These are phyloP conservation scores for Pogonus chalceus DNA, from an alignment of 1,140 invertebrate species.

Conservation along the genomic window DNA sequence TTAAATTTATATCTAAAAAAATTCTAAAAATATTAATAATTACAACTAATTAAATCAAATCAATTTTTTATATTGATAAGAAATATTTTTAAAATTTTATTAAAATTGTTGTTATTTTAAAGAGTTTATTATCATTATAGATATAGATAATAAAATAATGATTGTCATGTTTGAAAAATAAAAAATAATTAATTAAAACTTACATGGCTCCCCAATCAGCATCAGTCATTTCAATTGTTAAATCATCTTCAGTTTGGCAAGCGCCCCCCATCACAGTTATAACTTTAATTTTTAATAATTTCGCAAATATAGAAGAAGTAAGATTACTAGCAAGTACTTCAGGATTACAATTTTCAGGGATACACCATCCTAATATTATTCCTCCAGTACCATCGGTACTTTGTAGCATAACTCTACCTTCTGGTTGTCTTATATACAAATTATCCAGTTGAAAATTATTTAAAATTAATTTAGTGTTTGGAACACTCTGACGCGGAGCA, in stretches of 20 bases:
- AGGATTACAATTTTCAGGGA: conserved; percentile 15
- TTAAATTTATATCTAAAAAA: no score
- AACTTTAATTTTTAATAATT: neutral
- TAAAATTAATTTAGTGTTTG: neutral
- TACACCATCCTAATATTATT: conserved; percentile 13
- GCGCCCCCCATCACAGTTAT: neutral
- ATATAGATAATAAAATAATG: no score
- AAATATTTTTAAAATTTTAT: no score
- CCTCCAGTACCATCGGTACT: conserved; percentile 9
- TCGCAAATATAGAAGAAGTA: neutral
- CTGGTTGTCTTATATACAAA: conserved; percentile 8
- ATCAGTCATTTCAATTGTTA: neutral
- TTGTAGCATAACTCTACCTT: neutral
- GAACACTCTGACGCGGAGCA: neutral
- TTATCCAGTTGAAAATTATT: neutral
- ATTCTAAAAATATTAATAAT: no score
- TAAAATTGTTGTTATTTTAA: no score
- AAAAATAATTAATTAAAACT: no score
- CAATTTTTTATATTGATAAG: no score
- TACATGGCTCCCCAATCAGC: neutral
- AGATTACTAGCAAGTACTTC: neutral
- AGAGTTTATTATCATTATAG: no score
- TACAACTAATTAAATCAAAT: no score
- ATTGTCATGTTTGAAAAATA: no score
- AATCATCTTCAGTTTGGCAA: conserved; percentile 1